Base-by-base conservation (phyloP, 2,113 vertebrate species). In the Pseudopodoces humilis region DNA sequence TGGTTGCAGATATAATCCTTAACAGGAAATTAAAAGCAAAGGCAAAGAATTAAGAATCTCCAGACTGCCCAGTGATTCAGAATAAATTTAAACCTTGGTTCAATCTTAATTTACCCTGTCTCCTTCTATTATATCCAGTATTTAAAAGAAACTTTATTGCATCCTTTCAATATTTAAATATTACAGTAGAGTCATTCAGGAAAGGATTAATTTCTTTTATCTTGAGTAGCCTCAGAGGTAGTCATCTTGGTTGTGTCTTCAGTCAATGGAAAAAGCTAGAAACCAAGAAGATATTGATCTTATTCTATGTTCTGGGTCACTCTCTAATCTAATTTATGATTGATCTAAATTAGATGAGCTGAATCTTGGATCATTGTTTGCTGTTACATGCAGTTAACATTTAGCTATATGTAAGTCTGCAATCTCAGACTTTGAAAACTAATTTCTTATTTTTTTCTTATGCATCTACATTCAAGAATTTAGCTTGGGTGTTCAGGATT, bases 21-120 rank as follows among this genome's bases (percentile, higher is more conserved):
- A 83, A 69, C 68, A 93, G 86, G 76, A 94, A 80, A 93, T 92
- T 74, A 90, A 97, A 94, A 90, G 3, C n/a, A 85, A 87, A 65
- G n/a, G 9, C 5, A 44, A 90, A 90, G 23, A 77, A 65, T 56
- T 37, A 52, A 43, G 25, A 77, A 47, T 41, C 20, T 72, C 22
- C 25, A 62, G 18, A 50, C 58, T 80, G 12, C 31, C 20, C 13
- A 33, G 13, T 50, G 55, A 69, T 27, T 80, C 59, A 69, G 28
- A 90, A 92, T 65, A 41, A 65, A 68, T 15, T 47, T 63, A 63
- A 89, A 46, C 17, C 15, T 7, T 39, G 10, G 8, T 83, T 93
- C 49, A 72, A 2, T 58, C 49, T 76, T 80, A 41, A 43, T 80
- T 92, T 83, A 59, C 2, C 8, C 13, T 37, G 3, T 76, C 41